A percentile compares a stretch with the other conserved stretches of the same genome.
These are phyloP conservation scores for Odocoileus hemionus DNA, from an alignment of 2,113 vertebrate species.

Conservation along the genomic window DNA sequence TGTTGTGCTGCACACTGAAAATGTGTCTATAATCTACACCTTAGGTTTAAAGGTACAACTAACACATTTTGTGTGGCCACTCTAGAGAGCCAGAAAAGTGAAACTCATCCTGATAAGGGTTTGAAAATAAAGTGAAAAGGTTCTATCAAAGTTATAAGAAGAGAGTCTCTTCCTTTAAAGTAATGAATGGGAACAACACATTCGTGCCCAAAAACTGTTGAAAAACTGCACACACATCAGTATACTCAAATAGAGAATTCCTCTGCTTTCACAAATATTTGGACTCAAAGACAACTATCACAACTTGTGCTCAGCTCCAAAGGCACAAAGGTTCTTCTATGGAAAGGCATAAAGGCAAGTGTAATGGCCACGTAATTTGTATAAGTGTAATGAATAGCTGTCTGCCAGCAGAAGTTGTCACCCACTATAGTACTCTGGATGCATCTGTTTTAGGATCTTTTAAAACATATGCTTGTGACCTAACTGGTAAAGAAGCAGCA, in stretches of 20 bases:
- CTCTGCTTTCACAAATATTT: conserved; percentile 33
- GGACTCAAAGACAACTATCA: background rate
- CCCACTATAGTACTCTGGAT: background rate
- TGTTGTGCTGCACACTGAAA: conserved; percentile 35
- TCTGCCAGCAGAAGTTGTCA: background rate
- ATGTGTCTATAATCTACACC: background rate
- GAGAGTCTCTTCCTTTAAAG: conserved; percentile 21
- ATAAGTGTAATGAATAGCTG: background rate
- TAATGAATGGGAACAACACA: background rate
- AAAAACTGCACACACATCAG: background rate
- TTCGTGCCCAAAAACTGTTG: background rate
- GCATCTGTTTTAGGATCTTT: conserved; percentile 19
- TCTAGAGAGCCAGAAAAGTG: conserved; percentile 19
- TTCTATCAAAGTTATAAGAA: background rate
- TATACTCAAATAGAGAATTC: background rate
- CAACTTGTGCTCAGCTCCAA: background rate
- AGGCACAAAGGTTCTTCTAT: conserved; percentile 18
- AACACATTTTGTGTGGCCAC: conserved; percentile 20
- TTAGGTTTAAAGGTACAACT: background rate
- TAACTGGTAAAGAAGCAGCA: background rate
- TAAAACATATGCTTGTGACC: conserved; percentile 31
- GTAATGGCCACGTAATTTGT: background rate
- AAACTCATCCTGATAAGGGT: background rate
- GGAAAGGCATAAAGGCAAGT: background rate
- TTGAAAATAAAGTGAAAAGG: conserved; percentile 36